A percentile compares a stretch with the other conserved stretches of the same genome.
Evolutionary conservation across 1,140 invertebrate genomes (phyloP).

Genomic region (Sarcophaga bullata): DNA sequence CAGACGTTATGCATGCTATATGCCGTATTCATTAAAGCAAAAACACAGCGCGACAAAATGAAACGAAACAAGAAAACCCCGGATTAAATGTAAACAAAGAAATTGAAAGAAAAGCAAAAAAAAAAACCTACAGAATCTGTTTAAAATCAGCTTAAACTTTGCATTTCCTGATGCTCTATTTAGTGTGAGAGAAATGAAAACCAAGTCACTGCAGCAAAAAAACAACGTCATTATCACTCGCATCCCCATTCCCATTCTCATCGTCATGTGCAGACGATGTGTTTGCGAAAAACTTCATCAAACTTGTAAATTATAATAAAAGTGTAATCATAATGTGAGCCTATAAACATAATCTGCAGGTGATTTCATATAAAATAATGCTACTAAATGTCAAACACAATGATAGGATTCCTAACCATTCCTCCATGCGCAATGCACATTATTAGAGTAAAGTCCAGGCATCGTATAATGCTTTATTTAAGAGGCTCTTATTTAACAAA

Average conservation of each 20-base stretch:
- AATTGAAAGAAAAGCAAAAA: too few relatives aligned
- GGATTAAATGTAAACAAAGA: too few relatives aligned
- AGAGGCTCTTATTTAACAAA: not conserved
- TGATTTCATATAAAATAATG: constrained; percentile 64
- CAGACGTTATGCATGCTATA: too few relatives aligned
- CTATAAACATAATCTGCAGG: constrained; percentile 63
- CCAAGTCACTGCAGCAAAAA: not conserved
- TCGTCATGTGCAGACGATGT: too few relatives aligned
- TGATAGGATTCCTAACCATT: constrained; percentile 14
- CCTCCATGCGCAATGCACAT: too few relatives aligned
- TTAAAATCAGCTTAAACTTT: too few relatives aligned
- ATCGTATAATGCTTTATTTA: not conserved
- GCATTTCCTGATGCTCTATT: not conserved
- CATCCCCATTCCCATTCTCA: not conserved
- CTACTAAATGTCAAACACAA: constrained; percentile 60
- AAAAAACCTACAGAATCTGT: too few relatives aligned
- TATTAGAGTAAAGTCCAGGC: too few relatives aligned
- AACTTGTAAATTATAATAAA: constrained; percentile 65
- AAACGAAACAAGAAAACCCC: too few relatives aligned
- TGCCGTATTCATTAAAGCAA: too few relatives aligned
- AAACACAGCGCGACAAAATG: too few relatives aligned
- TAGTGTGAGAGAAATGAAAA: too few relatives aligned
- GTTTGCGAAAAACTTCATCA: constrained; percentile 39
- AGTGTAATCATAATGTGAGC: constrained; percentile 64
- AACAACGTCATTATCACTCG: not conserved